These are phyloP conservation scores for Tyto alba DNA, from an alignment of 2,113 vertebrate genomes.

Conservation along the genomic window DNA sequence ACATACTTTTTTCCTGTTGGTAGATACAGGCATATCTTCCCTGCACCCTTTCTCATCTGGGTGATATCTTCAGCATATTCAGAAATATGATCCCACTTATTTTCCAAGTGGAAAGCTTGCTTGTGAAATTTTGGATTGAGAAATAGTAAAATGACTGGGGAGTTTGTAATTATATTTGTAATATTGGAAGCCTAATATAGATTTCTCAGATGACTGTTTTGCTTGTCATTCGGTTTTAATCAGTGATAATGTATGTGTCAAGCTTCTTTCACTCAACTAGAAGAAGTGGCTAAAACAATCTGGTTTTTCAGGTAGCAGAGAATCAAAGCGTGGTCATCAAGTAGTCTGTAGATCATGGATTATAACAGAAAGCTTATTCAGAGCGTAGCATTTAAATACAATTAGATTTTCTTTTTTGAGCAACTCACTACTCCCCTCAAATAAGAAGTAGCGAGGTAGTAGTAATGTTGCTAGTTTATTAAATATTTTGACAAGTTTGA, in stretches of 20 bases:
- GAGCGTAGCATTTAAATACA: neutral
- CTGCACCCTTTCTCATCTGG: neutral
- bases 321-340: neutral
- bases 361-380: neutral
- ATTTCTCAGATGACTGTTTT: neutral
- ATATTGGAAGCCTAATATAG: neutral
- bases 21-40: neutral
- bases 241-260: neutral
- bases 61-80: neutral
- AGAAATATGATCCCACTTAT: neutral
- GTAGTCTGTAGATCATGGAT: neutral
- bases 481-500: neutral
- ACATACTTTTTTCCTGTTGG: neutral
- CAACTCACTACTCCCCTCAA: neutral
- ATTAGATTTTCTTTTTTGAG: neutral
- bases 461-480: neutral
- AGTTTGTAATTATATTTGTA: neutral
- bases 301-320: neutral
- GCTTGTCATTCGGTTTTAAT: neutral
- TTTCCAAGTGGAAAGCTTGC: neutral
- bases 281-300: neutral
- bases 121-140: constrained; percentile 17
- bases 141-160: neutral
- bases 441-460: neutral
- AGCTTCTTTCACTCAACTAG: neutral